A percentile compares a stretch with the other conserved stretches of the same genome.
These are phyloP conservation scores for Hymenochirus boettgeri DNA, from an alignment of 2,113 vertebrate genomes.

Conservation along the genomic window DNA sequence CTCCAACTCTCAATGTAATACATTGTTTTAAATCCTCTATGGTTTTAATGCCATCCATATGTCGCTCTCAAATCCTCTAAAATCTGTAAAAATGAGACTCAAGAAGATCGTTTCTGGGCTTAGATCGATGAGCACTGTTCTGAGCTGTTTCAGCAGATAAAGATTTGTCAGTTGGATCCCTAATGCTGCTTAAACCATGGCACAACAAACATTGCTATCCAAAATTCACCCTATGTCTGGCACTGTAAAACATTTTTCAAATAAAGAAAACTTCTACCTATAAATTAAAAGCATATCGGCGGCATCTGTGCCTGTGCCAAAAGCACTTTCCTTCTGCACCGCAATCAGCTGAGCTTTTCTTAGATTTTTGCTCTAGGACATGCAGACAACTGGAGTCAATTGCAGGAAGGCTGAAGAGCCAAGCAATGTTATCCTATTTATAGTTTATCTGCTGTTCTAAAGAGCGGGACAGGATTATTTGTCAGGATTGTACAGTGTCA, in stretches of 20 bases:
- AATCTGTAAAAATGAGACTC: slow-evolving; percentile 55
- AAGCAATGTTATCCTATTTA: background rate
- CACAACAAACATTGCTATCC: slow-evolving; percentile 47
- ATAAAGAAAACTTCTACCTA: slow-evolving; percentile 48
- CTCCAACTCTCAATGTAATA: background rate
- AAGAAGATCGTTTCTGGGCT: slow-evolving; percentile 47
- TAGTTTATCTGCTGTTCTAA: slow-evolving; percentile 18
- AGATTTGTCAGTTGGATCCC: slow-evolving; percentile 52
- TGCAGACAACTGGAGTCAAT: slow-evolving; percentile 52
- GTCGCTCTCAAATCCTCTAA: slow-evolving; percentile 50
- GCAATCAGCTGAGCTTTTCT: slow-evolving; percentile 53
- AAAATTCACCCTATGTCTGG: slow-evolving; percentile 40
- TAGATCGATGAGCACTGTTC: slow-evolving; percentile 45
- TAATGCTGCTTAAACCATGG: slow-evolving; percentile 51
- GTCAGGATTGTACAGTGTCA: background rate
- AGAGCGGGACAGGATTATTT: slow-evolving; percentile 19
- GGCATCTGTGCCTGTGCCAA: slow-evolving; percentile 53
- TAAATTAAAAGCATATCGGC: slow-evolving; percentile 47
- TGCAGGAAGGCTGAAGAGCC: slow-evolving; percentile 45
- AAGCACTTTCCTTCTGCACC: slow-evolving; percentile 50
- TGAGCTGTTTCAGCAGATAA: slow-evolving; percentile 50
- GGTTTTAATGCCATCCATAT: slow-evolving; percentile 50
- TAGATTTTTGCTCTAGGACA: slow-evolving; percentile 51
- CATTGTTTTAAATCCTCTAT: slow-evolving; percentile 52
- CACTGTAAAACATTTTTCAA: slow-evolving; percentile 47